These are phyloP conservation scores for Atrichornis clamosus DNA, from an alignment of 2,113 vertebrate genomes.

Conservation along the genomic window DNA sequence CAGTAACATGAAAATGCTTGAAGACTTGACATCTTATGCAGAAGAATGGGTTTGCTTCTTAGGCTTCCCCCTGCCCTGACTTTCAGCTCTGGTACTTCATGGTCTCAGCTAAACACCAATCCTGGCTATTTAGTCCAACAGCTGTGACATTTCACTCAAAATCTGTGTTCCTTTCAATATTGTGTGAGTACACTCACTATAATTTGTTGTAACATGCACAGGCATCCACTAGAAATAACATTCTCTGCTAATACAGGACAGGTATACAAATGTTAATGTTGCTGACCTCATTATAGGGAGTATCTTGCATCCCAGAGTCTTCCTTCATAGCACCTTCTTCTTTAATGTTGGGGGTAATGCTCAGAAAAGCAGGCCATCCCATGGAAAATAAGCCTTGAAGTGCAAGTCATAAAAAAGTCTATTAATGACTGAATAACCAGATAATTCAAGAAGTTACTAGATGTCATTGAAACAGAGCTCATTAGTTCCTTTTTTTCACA, in stretches of 20 bases:
- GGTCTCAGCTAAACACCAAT: background rate
- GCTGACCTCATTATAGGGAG: conserved; percentile 93
- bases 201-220: background rate
- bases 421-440: background rate
- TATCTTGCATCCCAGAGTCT: conserved; percentile 95
- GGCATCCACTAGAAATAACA: background rate
- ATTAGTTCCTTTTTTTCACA: background rate
- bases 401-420: background rate
- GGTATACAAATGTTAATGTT: background rate
- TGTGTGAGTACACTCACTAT: background rate
- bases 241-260: background rate
- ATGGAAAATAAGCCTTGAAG: conserved; percentile 90
- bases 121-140: background rate
- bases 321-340: conserved; percentile 99
- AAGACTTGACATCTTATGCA: background rate
- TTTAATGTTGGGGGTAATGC: conserved; percentile 95
- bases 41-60: background rate
- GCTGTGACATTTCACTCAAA: background rate
- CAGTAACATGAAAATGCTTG: background rate
- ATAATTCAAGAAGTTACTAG: background rate
- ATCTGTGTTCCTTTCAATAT: background rate
- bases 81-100: background rate
- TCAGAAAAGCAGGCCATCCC: conserved; percentile 97
- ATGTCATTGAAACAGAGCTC: background rate
- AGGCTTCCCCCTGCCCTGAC: background rate